Evolutionary conservation across 2,113 vertebrate genomes (phyloP), one percentile per base, ranked within the genome.

Genomic region (Salvelinus fontinalis): DNA sequence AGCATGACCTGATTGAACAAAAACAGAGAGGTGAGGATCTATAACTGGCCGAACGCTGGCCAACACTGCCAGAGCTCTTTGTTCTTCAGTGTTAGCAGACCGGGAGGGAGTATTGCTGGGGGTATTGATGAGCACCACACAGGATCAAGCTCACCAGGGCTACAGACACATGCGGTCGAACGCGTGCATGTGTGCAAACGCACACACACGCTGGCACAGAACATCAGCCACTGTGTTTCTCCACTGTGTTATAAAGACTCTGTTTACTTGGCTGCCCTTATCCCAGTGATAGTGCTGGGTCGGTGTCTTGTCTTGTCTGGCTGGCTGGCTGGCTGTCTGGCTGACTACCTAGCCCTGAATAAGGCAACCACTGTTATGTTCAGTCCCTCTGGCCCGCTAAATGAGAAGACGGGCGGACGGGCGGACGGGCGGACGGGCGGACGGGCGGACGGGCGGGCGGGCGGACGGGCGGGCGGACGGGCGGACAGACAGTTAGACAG

Each of bases 1-100:
- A 16, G 83, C 69, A 84, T 91, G 90, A 91, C 86, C 88, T 86
- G 70, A 65, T 81, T 81, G 85, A 83, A 84, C 27, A 66, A 81
- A 75, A 89, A 90, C 86, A 89, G 85, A 91, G 83, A 49, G 44
- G 75, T 85, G 82, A 84, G 88, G 90, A 93, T 92, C 90, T 90
- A 91, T 83, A 83, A 77, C 89, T 24, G 82, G 62, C 88, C 76
- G 89, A 84, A 26, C 80, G 60, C 89, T 22, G 82, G 59, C 88
- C 77, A 88, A 84, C 81, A 51, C 79, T 81, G 88, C 87, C 86
- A 84, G 75, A 69, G 85, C 83, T 77, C 87, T 92, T 93, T 92
- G 88, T 92, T 91, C 89, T 86, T 39, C 75, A 59, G 69, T 86
- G 85, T 88, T 83, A 84, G 83, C 85, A 89, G 88, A 91, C 81